Percentiles rank a stretch among this genome's conserved stretches.
These are phyloP conservation scores for Carcharodon carcharias DNA, from an alignment of 2,797 vertebrate species.

Conservation along the genomic window DNA sequence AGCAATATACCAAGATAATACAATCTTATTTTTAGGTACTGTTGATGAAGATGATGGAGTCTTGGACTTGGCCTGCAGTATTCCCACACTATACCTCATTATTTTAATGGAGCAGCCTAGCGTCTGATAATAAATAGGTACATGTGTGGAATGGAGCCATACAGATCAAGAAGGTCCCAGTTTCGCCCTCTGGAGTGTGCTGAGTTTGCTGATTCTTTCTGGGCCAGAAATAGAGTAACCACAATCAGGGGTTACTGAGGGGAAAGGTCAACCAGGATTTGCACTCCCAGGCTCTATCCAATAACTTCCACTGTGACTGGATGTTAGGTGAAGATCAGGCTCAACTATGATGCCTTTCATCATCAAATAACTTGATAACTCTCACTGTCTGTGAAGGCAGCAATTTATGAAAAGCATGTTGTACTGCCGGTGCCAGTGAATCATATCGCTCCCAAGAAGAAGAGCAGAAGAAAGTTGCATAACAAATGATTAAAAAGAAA, in stretches of 20 bases:
- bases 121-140: neutral
- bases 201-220: neutral
- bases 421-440: neutral
- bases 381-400: neutral
- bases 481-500: neutral
- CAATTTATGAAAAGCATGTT: neutral
- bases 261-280: neutral
- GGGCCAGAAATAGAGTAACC: neutral
- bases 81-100: neutral
- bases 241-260: neutral
- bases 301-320: neutral
- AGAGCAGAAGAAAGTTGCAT: neutral
- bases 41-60: neutral
- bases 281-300: neutral
- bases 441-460: neutral
- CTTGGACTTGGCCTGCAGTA: neutral
- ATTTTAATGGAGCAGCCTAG: neutral
- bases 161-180: neutral
- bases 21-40: neutral
- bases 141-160: neutral
- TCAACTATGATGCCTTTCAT: neutral
- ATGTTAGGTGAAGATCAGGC: neutral
- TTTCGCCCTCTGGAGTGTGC: neutral
- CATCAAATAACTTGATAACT: neutral
- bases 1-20: neutral